Base-by-base conservation (phyloP, 2,797 vertebrate genomes). In the Myripristis murdjan region DNA sequence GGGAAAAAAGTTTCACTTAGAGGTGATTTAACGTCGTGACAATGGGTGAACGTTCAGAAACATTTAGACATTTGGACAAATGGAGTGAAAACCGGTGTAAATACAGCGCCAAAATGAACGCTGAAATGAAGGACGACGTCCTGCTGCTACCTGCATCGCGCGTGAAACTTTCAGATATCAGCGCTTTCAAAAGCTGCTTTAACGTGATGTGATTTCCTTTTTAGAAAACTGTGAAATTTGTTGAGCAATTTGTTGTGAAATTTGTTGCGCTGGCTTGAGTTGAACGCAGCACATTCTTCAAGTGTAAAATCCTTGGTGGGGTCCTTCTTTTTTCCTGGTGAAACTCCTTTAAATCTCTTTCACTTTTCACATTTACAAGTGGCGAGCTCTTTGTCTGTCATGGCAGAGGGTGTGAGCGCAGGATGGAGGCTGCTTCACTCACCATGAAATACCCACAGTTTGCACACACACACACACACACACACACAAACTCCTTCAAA, bases 401-500 rank as follows among this genome's bases (percentile, higher is more conserved):
- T 9, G 33, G 2, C 11, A 35, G 33, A 11, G 46, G 2, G 10
- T 35, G 55, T 15, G 4, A 24, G 35, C 39, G 31, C 43, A 1
- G 33, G 22, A 14, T 46, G 35, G 23, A 56, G 7, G 23, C 57
- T 20, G 16, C 5, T 44, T 46, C 24, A 18, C 14, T 51, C 14
- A 51, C 9, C 48, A 1, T 18, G 11, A 24, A 56, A 28, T 16
- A 51, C 20, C 12, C 35, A 44, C 31, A 20, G 35, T 2, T 3
- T 47, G 60, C 23, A 28, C 8, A 8, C 8, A 8, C 33, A 35
- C 33, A 8, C 33, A 31, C 55, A 41, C 57, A 55, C 35, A 49
- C 28, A 31, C 55, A 43, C 64, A 55, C 14, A 41, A 69, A 66
- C 70, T 77, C 77, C 67, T 81, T 62, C 61, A 73, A 61, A 75